phyloP scores from a whole-genome alignment of 2,113 vertebrate genomes.

The Paedocypris sp. region DNA sequence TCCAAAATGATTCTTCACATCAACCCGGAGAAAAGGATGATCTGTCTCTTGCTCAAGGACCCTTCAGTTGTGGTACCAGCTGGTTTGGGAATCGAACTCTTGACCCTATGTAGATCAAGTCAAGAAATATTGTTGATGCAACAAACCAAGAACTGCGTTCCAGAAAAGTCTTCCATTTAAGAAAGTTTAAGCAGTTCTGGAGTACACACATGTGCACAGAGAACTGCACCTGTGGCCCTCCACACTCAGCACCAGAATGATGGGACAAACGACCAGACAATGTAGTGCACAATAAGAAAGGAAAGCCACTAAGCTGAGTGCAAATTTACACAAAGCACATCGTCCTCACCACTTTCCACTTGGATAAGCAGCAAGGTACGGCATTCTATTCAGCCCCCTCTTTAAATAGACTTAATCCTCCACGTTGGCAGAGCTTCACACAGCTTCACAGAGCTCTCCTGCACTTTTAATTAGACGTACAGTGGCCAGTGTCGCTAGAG shows the following conservation, averaged over 20 bases:
- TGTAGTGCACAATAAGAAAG: conserved; percentile 18
- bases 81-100: too few species aligned
- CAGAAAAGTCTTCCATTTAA: too few species aligned
- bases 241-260: background rate
- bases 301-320: conserved; percentile 29
- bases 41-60: too few species aligned
- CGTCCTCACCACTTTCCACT: conserved; percentile 40
- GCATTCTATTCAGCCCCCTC: conserved; percentile 53
- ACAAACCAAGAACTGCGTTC: too few species aligned
- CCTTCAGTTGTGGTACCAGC: too few species aligned
- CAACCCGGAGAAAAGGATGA: too few species aligned
- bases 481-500: conserved; percentile 51
- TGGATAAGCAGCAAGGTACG: conserved; percentile 34
- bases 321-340: conserved; percentile 41
- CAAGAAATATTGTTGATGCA: too few species aligned
- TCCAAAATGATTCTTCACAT: too few species aligned
- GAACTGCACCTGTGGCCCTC: background rate
- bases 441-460: conserved; percentile 47
- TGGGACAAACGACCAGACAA: conserved; percentile 27
- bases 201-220: background rate
- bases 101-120: too few species aligned
- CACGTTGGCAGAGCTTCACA: conserved; percentile 42
- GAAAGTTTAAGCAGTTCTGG: too few species aligned
- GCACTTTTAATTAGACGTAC: conserved; percentile 63
- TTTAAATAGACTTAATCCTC: conserved; percentile 52